Base-by-base conservation (phyloP, 2,797 vertebrate species). In the Hipposideros larvatus region DNA sequence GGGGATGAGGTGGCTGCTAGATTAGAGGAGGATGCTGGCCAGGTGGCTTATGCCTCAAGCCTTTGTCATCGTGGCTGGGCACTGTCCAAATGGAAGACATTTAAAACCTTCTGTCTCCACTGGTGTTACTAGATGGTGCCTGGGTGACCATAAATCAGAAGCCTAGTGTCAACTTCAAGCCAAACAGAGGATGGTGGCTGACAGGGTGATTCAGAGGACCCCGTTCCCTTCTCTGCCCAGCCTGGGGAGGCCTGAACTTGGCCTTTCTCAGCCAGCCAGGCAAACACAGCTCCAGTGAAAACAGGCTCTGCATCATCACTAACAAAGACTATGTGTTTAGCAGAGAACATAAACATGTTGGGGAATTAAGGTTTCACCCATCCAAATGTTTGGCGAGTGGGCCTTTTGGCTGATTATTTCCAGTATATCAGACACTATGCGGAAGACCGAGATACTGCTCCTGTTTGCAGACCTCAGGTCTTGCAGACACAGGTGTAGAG, bases 31-130 rank as follows among this genome's bases (percentile, higher is more conserved):
- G 91, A 75, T 22, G 61, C 90, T 57, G 43, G 70, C 70, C 91
- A 84, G 91, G 82, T 94, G 80, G 87, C 59, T 80, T 55, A 61
- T 82, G 57, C 68, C 66, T 85, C 5, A 5, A 68, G 80, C 82
- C 65, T 90, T 94, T 88, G 94, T 82, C 89, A n/a, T 96, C 84
- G 85, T 48, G 86, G 46, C 86, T 96, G 82, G 71, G 71, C 37
- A 53, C 53, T 34, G 55, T 90, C 94, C 93, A 96, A 77, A 89
- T 24, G 79, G 57, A 88, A 82, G 95, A 82, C 74, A 92, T 83
- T 87, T 79, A 91, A 92, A 95, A 78, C 88, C 87, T 79, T 95
- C 93, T 93, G 79, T 80, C 86, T 87, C 85, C 57, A 19, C 82
- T 61, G 53, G 26, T 11, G 83, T 43, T 92, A 14, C 82, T 77